phyloP scores from a whole-genome alignment of 37 sponge, comb jelly and placozoan genomes.

The Agelas oroides region DNA sequence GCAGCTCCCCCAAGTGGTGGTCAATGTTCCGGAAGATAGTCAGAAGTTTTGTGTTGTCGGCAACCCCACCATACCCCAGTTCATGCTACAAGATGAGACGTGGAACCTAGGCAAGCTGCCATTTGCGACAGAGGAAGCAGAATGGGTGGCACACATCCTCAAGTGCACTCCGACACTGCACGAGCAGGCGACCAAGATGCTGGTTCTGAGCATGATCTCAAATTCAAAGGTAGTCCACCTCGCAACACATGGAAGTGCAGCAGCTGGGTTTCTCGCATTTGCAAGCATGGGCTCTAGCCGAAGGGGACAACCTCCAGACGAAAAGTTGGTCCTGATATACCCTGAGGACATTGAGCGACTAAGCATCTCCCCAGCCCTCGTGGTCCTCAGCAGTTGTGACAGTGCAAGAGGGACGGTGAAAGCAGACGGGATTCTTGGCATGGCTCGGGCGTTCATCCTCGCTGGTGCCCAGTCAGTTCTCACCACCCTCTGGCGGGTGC shows the following conservation, averaged over 20 bases:
- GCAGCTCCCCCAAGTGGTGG: slow-evolving; percentile 30
- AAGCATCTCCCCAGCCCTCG: slow-evolving; percentile 66
- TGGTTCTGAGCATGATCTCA: slow-evolving; percentile 45
- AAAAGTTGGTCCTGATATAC: slow-evolving; percentile 53
- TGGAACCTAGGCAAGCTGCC: slow-evolving; percentile 74
- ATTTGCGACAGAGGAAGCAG: slow-evolving; percentile 65
- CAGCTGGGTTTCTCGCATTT: slow-evolving; percentile 75
- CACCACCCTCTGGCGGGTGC: slow-evolving; percentile 81
- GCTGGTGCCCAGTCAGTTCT: slow-evolving; percentile 89
- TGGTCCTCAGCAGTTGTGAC: slow-evolving; percentile 83
- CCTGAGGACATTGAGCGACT: slow-evolving; percentile 77
- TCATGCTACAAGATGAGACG: slow-evolving; percentile 45
- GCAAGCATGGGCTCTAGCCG: slow-evolving; percentile 25
- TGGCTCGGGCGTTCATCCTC: slow-evolving; percentile 80
- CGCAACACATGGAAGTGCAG: slow-evolving; percentile 75
- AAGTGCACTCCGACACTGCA: slow-evolving; percentile 47
- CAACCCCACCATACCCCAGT: slow-evolving; percentile 69
- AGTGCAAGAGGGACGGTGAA: slow-evolving; percentile 65
- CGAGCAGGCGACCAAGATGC: slow-evolving; percentile 72
- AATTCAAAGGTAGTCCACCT: slow-evolving; percentile 71
- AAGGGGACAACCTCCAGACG: slow-evolving; percentile 2
- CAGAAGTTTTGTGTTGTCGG: slow-evolving; percentile 67
- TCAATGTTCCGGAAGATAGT: slow-evolving; percentile 52
- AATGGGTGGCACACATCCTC: slow-evolving; percentile 65
- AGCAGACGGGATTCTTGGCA: slow-evolving; percentile 84